phyloP scores from a whole-genome alignment of 2,888 invertebrate genomes.

The Ennomos erosarius region DNA sequence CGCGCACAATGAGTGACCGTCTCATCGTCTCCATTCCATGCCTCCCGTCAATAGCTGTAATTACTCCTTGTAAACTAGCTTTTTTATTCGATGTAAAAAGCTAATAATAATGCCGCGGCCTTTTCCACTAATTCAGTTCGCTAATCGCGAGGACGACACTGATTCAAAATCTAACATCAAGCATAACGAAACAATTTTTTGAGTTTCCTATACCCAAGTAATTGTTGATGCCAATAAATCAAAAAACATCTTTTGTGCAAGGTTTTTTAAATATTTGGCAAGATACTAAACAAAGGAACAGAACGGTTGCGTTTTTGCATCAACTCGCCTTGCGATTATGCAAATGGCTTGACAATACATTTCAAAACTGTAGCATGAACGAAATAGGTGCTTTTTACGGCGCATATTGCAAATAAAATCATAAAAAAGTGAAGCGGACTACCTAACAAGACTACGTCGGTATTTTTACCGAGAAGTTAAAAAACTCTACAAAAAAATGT shows the following conservation, averaged over 20 bases:
- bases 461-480: constrained; percentile 64
- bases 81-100: constrained; percentile 70
- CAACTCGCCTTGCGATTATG: constrained; percentile 79
- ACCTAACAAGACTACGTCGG: constrained; percentile 68
- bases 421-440: constrained; percentile 66
- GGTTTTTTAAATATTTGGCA: constrained; percentile 69
- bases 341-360: constrained; percentile 79
- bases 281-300: constrained; percentile 73
- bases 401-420: constrained; percentile 66
- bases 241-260: constrained; percentile 77
- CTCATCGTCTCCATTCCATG: constrained; percentile 61
- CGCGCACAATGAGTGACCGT: constrained; percentile 51
- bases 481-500: constrained; percentile 38
- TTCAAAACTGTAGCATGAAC: constrained; percentile 76
- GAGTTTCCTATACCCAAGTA: constrained; percentile 60
- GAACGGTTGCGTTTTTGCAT: constrained; percentile 74
- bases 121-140: constrained; percentile 63
- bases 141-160: constrained; percentile 64
- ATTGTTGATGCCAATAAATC: constrained; percentile 71
- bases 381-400: constrained; percentile 70
- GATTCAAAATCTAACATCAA: constrained; percentile 61
- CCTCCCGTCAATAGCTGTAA: constrained; percentile 62
- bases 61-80: constrained; percentile 70
- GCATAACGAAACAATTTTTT: constrained; percentile 65
- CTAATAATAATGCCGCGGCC: constrained; percentile 64